Evolutionary conservation across 1,140 invertebrate species (phyloP).

Genomic region (Vanessa tameamea): DNA sequence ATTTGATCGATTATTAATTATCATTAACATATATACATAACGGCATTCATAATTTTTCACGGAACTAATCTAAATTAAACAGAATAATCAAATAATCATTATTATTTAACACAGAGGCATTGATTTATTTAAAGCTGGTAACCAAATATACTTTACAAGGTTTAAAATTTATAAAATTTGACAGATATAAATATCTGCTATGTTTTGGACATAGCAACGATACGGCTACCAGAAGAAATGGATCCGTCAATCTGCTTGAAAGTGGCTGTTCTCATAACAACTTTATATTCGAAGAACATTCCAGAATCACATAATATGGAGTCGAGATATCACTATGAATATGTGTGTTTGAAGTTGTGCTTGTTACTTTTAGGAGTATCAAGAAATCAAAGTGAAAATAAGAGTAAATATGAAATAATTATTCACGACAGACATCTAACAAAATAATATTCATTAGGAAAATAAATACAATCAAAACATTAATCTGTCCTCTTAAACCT

Average conservation of each 20-base stretch:
- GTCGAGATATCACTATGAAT: slow-evolving; percentile 50
- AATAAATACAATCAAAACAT: too few relatives aligned
- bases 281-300: slow-evolving; percentile 56
- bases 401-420: slow-evolving; percentile 46
- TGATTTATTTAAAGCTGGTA: too few relatives aligned
- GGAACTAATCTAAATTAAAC: too few relatives aligned
- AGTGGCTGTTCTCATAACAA: slow-evolving; percentile 56
- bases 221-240: slow-evolving; percentile 46
- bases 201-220: slow-evolving; percentile 58
- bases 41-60: too few relatives aligned
- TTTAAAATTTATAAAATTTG: not conserved
- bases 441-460: too few relatives aligned
- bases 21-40: too few relatives aligned
- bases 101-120: too few relatives aligned
- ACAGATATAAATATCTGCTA: slow-evolving; percentile 64
- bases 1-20: too few relatives aligned
- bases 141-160: too few relatives aligned
- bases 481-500: too few relatives aligned
- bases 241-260: slow-evolving; percentile 57
- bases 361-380: slow-evolving; percentile 55
- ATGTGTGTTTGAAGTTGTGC: slow-evolving; percentile 60
- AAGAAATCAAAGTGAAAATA: slow-evolving; percentile 60
- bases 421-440: too few relatives aligned
- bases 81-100: too few relatives aligned
- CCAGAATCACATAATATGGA: slow-evolving; percentile 34